These are phyloP conservation scores for Propithecus perrieri DNA, from an alignment of 2,797 vertebrate species.

Conservation along the genomic window DNA sequence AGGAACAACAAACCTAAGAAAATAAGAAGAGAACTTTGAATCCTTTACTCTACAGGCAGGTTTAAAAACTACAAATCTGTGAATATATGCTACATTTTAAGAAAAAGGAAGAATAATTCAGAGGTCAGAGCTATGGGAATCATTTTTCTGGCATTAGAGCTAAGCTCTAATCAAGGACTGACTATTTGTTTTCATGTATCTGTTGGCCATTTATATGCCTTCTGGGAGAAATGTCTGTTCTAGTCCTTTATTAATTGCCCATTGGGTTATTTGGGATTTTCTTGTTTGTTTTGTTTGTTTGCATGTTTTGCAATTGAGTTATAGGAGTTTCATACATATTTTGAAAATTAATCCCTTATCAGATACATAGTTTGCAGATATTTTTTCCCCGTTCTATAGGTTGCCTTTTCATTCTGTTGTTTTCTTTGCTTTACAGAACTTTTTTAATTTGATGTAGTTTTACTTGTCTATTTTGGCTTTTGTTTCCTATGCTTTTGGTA, in stretches of 20 bases:
- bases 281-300: background rate
- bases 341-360: background rate
- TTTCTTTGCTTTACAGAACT: background rate
- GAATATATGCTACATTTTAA: background rate
- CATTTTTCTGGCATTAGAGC: background rate
- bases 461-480: background rate
- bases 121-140: background rate
- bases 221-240: background rate
- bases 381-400: background rate
- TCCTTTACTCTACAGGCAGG: background rate
- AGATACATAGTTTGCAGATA: background rate
- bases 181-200: background rate
- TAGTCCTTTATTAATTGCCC: background rate
- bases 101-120: background rate
- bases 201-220: background rate
- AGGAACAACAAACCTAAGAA: background rate
- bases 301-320: background rate
- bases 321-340: background rate
- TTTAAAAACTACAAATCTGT: background rate
- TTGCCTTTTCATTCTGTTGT: background rate
- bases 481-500: background rate
- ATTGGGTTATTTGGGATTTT: background rate
- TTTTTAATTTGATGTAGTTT: background rate
- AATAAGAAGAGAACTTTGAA: background rate
- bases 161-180: background rate